Base-by-base conservation (phyloP, 2,888 invertebrate species). In the Drosophila emarginata region DNA sequence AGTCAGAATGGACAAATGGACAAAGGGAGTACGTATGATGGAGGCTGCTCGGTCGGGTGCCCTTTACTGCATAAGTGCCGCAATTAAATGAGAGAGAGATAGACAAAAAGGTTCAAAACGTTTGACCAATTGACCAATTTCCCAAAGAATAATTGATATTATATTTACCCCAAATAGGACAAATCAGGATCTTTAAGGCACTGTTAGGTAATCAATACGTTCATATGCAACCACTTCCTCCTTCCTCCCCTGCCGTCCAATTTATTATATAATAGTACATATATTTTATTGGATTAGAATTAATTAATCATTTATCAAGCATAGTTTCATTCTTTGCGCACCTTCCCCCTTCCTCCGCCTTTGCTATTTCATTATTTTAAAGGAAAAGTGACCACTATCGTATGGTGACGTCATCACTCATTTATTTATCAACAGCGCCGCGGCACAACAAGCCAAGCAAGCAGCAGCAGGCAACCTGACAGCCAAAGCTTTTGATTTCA, bases 401-500 rank as follows among this genome's bases (percentile, higher is more conserved):
- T 7, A 1, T 21, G 18, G 18, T 45, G 45, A 45, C 45, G 45
- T 45, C 45, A 32, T 9, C 32, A 18, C 21, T 21, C 14, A 45
- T 45, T 45, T 45, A 45, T 21, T 21, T 45, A 45, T 21, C 45
- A 45, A 21, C 15, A 15, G 9, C 15, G 6, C 39, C n/a, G n/a
- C n/a, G n/a, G n/a, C n/a, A n/a, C n/a, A n/a, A 6, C 39, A 39
- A 26, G 26, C 26, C 26, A 26, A 26, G n/a, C 37, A 39, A 39
- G 14, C 15, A 11, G 21, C 14, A 39, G 14, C 15, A 11, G 21
- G 4, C 45, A 45, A 45, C 45, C 45, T 45, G 21, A 11, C 40
- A 45, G 40, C 45, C 7, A 45, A 18, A 45, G 45, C 45, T 45
- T 45, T 45, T 45, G 45, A 45, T 39, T 39, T 39, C 39, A 39